Conservation (phyloP, 2,888 invertebrate species). For the Drosophila tanythrix region DNA sequence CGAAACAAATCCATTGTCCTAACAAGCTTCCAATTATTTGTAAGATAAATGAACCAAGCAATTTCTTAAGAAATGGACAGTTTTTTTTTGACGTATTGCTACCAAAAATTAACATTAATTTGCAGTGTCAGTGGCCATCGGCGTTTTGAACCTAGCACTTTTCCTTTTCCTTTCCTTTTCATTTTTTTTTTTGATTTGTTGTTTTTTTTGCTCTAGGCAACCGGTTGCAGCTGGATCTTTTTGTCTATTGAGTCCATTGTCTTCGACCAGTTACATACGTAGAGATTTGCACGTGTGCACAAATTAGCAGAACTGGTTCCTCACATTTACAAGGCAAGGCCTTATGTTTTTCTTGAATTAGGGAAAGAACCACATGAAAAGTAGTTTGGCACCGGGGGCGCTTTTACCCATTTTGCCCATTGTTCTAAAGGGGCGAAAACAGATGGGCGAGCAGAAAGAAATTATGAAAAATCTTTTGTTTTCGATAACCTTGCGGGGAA, state of each 20-base stretch:
- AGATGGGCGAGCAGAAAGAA: slow-evolving; percentile 53
- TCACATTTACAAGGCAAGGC: slow-evolving; percentile 39
- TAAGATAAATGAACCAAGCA: slow-evolving; percentile 66
- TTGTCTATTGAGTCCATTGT: slow-evolving; percentile 53
- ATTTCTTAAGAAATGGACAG: slow-evolving; percentile 21
- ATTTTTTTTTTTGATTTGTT: background rate
- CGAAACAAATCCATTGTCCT: slow-evolving; percentile 37
- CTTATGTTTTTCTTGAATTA: slow-evolving; percentile 56
- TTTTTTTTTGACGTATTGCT: slow-evolving; percentile 69
- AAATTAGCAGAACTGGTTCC: slow-evolving; percentile 79
- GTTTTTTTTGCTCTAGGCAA: slow-evolving; percentile 13
- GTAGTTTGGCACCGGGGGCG: slow-evolving; percentile 52
- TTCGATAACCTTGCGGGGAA: slow-evolving; percentile 42
- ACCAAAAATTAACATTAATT: slow-evolving; percentile 79
- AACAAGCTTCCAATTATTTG: slow-evolving; percentile 69
- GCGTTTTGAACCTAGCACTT: slow-evolving; percentile 60
- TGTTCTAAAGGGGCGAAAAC: slow-evolving; percentile 58
- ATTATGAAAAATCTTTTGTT: slow-evolving; percentile 70
- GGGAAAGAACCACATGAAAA: slow-evolving; percentile 42
- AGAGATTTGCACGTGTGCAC: slow-evolving; percentile 74
- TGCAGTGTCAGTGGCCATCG: slow-evolving; percentile 66
- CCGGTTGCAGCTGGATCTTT: slow-evolving; percentile 56
- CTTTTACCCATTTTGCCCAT: slow-evolving; percentile 49
- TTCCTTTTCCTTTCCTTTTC: background rate
- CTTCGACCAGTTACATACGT: slow-evolving; percentile 36